Conservation (phyloP, 2,113 vertebrate species). For the Chunga burmeisteri region DNA sequence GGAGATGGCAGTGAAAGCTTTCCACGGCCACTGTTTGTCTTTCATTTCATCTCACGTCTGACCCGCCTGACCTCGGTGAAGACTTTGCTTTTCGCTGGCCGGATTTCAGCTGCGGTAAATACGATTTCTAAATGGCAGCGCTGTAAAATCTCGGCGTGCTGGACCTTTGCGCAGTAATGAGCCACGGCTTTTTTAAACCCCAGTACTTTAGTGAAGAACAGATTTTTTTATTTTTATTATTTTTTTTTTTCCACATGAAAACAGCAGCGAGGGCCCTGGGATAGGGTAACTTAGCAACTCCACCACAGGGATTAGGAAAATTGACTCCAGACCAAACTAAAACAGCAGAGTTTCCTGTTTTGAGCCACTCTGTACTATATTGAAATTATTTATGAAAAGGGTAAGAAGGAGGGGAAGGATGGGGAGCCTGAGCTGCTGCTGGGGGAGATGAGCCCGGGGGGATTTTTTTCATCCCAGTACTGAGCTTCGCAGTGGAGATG, state of each 20-base stretch:
- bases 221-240: background rate
- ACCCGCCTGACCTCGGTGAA: conserved; percentile 5
- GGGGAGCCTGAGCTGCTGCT: conserved; percentile 9
- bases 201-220: background rate
- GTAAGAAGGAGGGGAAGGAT: background rate
- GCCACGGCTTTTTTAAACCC: background rate
- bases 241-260: conserved; percentile 47
- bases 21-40: conserved; percentile 66
- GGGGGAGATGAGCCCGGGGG: background rate
- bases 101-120: background rate
- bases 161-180: background rate
- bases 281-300: conserved; percentile 65
- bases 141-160: background rate
- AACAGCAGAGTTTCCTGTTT: conserved; percentile 66
- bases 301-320: conserved; percentile 61
- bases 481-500: background rate
- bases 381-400: conserved; percentile 66
- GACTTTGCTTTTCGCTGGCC: conserved; percentile 1
- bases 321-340: conserved; percentile 63
- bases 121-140: background rate
- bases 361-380: conserved; percentile 58
- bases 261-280: conserved; percentile 26
- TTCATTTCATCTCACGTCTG: conserved; percentile 59
- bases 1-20: conserved; percentile 63
- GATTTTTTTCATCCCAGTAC: background rate